Base-by-base conservation (phyloP, 2,797 vertebrate species). In the Ambastaia sidthimunki region DNA sequence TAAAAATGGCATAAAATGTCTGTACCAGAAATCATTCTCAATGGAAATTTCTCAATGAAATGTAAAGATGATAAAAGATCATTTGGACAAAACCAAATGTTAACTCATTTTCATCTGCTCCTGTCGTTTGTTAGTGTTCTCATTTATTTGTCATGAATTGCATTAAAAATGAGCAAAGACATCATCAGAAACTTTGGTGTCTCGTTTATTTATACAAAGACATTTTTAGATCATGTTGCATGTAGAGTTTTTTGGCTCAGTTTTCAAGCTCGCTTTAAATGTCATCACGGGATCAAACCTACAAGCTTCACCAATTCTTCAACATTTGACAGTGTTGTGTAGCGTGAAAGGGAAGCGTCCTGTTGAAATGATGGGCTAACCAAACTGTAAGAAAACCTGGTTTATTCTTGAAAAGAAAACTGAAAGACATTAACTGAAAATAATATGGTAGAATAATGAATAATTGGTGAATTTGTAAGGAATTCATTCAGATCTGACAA, bases 31-130 rank as follows among this genome's bases (percentile, higher is more conserved):
- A 25, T 11, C 31, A 52, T 69, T 68, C 75, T 60, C 67, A 78
- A 74, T 82, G 76, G 55, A 55, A 62, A 47, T 69, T 37, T 57
- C 54, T 74, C 25, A 37, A 4, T 69, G 31, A 68, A 78, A 74
- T 62, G 31, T 78, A 59, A 66, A 67, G 34, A 41, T 47, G 44
- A 60, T 57, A 9, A 67, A 67, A 67, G 41, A 12, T 11, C 57
- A 50, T n/a, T 2, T 71, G 48, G 31, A 31, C 31, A 4, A 31
- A 31, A 31, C 31, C 15, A 62, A 44, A 71, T 34, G 69, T 68
- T 50, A 52, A 75, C 60, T 72, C 37, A 75, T 76, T 59, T 54
- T 71, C 48, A 50, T 74, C 16, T 66, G 37, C 23, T 62, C 48
- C 25, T 57, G 41, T 21, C 62, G 48, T 57, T 74, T 73, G 7